A percentile compares a stretch with the other conserved stretches of the same genome.
These are phyloP conservation scores for Keiferia lycopersicella DNA, from an alignment of 2,888 invertebrate species.

Conservation along the genomic window DNA sequence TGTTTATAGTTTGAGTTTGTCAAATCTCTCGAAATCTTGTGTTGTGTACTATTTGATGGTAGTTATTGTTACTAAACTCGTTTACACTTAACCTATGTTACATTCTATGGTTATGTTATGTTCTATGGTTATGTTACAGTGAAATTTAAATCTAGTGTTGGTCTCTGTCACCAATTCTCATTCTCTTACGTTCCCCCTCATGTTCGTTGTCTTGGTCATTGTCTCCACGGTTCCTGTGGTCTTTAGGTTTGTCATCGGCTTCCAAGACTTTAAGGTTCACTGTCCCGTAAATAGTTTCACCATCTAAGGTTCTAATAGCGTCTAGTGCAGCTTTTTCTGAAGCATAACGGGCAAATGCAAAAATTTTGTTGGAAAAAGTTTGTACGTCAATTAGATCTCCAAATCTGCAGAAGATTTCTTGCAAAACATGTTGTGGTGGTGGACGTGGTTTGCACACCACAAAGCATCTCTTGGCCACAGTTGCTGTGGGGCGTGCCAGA, in stretches of 20 bases:
- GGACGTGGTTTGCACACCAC: slow-evolving; percentile 84
- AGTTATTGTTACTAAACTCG: background rate
- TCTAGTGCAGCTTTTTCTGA: slow-evolving; percentile 87
- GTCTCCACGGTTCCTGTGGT: slow-evolving; percentile 35
- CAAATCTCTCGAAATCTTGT: background rate
- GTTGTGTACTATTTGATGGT: too few species aligned
- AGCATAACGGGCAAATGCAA: slow-evolving; percentile 95
- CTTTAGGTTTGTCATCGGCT: slow-evolving; percentile 85
- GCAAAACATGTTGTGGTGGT: slow-evolving; percentile 88
- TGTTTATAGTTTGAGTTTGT: background rate
- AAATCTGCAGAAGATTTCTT: slow-evolving; percentile 94
- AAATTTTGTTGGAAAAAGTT: slow-evolving; percentile 93
- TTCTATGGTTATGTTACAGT: too few species aligned
- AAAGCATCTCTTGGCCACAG: slow-evolving; percentile 85
- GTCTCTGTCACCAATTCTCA: background rate
- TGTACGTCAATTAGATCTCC: slow-evolving; percentile 95
- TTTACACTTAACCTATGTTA: too few species aligned
- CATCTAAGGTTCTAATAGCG: slow-evolving; percentile 88
- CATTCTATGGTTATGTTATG: too few species aligned
- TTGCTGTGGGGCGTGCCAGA: slow-evolving; percentile 82
- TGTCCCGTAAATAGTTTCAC: slow-evolving; percentile 89
- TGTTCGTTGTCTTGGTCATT: slow-evolving; percentile 46
- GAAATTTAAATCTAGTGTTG: background rate
- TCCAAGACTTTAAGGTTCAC: slow-evolving; percentile 92
- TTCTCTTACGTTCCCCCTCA: slow-evolving; percentile 41